A percentile compares a stretch with the other conserved stretches of the same genome.
Conservation (phyloP, 2,113 vertebrate species). For the Alectura lathami region DNA sequence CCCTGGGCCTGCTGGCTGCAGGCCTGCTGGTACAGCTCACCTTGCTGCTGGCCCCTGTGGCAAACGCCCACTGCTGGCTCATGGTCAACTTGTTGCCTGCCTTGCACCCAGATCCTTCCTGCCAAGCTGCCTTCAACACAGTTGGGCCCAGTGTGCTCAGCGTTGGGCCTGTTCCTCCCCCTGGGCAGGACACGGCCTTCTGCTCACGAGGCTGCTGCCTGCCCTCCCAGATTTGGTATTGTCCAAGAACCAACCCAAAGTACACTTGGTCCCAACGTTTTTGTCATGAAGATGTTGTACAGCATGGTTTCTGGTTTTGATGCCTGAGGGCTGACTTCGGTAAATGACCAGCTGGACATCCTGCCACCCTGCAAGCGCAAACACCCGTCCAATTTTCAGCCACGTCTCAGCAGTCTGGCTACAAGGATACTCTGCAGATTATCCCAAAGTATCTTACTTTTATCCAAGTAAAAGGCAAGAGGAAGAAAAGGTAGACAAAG, state of each 20-base stretch:
- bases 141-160: neutral
- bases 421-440: neutral
- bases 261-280: neutral
- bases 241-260: neutral
- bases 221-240: neutral
- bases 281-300: neutral
- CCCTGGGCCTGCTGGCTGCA: neutral
- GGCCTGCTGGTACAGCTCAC: neutral
- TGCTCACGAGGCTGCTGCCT: neutral
- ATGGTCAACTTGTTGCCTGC: neutral
- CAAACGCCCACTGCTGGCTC: neutral
- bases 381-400: neutral
- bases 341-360: neutral
- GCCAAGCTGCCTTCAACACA: neutral
- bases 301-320: neutral
- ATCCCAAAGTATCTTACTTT: neutral
- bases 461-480: neutral
- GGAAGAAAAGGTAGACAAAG: neutral
- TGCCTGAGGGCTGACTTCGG: neutral
- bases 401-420: neutral
- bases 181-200: neutral
- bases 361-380: neutral
- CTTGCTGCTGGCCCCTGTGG: neutral
- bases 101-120: neutral
- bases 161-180: neutral